Conservation (phyloP, 2,797 vertebrate genomes). For the Etheostoma perlongum region DNA sequence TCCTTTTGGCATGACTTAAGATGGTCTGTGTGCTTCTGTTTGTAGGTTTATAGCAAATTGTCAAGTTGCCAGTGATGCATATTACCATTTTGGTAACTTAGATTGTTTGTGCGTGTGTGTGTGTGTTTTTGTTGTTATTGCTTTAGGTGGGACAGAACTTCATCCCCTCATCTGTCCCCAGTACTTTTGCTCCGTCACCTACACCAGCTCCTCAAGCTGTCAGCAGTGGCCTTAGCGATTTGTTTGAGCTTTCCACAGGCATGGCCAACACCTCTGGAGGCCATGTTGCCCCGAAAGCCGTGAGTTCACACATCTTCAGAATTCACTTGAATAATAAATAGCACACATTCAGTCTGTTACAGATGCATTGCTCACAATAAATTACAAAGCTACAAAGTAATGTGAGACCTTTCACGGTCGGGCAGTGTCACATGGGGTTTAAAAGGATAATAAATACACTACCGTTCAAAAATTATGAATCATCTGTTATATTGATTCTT, state of each 20-base stretch:
- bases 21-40: not conserved
- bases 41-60: slow-evolving; percentile 10
- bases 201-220: slow-evolving; percentile 94
- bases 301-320: slow-evolving; percentile 79
- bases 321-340: not conserved
- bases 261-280: slow-evolving; percentile 96
- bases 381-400: not conserved
- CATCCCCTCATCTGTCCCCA: slow-evolving; percentile 95
- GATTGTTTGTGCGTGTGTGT: not conserved
- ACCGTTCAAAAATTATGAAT: too few relatives aligned
- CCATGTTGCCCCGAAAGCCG: slow-evolving; percentile 90
- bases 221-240: slow-evolving; percentile 94
- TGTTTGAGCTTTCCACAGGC: slow-evolving; percentile 95
- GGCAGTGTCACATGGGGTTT: not conserved
- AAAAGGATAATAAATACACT: not conserved
- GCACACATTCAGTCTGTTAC: not conserved
- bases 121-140: slow-evolving; percentile 25
- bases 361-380: not conserved
- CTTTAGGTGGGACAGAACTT: slow-evolving; percentile 96
- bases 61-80: not conserved
- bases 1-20: slow-evolving; percentile 23
- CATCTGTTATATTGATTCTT: too few relatives aligned
- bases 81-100: not conserved
- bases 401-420: not conserved
- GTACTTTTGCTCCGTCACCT: slow-evolving; percentile 96